These are phyloP conservation scores for Eremobia ochroleuca DNA, from an alignment of 2,888 invertebrate species.

Conservation along the genomic window DNA sequence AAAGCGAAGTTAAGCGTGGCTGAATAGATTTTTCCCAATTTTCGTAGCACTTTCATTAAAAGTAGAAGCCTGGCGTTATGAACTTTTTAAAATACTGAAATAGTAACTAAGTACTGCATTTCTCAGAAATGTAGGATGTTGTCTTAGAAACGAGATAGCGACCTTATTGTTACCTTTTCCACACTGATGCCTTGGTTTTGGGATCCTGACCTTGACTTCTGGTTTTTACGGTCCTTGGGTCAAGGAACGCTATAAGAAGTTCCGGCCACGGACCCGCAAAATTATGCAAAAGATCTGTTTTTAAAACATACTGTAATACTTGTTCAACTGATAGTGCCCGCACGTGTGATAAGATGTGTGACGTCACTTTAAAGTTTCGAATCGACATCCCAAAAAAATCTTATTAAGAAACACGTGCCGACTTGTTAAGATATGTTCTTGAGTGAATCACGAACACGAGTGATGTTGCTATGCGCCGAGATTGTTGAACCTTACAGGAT, in stretches of 20 bases:
- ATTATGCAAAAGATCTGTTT: background rate
- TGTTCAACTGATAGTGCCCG: background rate
- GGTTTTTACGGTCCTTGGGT: background rate
- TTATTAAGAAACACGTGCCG: slow-evolving; percentile 20
- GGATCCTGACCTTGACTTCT: background rate
- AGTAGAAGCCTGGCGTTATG: background rate
- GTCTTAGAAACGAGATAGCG: background rate
- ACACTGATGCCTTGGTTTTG: background rate
- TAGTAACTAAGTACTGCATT: background rate
- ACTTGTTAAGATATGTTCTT: background rate
- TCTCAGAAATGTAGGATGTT: background rate
- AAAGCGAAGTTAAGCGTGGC: background rate
- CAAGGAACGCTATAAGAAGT: background rate
- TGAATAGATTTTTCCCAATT: background rate
- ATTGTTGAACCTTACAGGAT: slow-evolving; percentile 19
- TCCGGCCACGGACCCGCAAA: background rate
- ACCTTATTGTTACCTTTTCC: background rate
- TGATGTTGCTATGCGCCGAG: slow-evolving; percentile 41
- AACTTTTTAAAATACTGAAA: slow-evolving; percentile 6
- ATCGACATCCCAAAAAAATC: background rate
- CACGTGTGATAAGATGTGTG: slow-evolving; percentile 26
- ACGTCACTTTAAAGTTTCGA: slow-evolving; percentile 38
- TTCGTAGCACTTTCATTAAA: background rate
- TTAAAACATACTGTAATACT: background rate
- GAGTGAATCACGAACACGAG: slow-evolving; percentile 33